Evolutionary conservation across 53 echinoderm and acorn worm genomes (phyloP), one percentile per base, ranked within the genome.

Genomic region (Stichopus horrens): DNA sequence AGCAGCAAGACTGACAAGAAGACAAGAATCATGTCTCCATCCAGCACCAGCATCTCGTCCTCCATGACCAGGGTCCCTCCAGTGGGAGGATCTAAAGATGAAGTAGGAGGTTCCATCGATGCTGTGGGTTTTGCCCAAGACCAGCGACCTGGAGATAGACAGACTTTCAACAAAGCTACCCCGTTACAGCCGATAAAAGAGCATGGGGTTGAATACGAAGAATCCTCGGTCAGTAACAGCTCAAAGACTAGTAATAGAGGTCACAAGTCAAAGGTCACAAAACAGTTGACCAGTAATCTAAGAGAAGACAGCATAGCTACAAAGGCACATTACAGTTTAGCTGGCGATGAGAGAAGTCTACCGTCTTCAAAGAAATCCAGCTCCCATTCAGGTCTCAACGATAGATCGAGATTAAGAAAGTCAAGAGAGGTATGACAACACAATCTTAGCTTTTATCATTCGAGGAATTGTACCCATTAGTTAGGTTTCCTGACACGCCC

Each of bases 121-220:
- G 79, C 89, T 18, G 93, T 93, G 4, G 93, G 90, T 6, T 86
- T 88, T 78, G 93, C 91, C 0, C 93, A 93, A 37, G 19, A 71
- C 6, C 7, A 71, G 19, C 71, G 71, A 18, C 4, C 19, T 7
- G 71, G 8, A 8, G 81, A 81, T 4, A 81, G 57, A 55, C 55
- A 80, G 4, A 55, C 56, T 21, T 21, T 81, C n/a, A 23, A 19
- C 8, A 81, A 81, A 23, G 56, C 19, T 9, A 81, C 81, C 9
- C 21, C 57, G 4, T 54, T 81, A 57, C 81, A 81, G 58, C 81
- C 56, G 6, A 81, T 81, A 51, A 56, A 81, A 81, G 81, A 81
- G 57, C 81, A 81, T 9, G 53, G 58, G 19, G 20, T 81, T 19
- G 81, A 81, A 8, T 56, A 56, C 18, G 19, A 10, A 53, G 57